A percentile compares a stretch with the other conserved stretches of the same genome.
Evolutionary conservation across 2,113 vertebrate species (phyloP).

Genomic region (Bujurquina vittata): DNA sequence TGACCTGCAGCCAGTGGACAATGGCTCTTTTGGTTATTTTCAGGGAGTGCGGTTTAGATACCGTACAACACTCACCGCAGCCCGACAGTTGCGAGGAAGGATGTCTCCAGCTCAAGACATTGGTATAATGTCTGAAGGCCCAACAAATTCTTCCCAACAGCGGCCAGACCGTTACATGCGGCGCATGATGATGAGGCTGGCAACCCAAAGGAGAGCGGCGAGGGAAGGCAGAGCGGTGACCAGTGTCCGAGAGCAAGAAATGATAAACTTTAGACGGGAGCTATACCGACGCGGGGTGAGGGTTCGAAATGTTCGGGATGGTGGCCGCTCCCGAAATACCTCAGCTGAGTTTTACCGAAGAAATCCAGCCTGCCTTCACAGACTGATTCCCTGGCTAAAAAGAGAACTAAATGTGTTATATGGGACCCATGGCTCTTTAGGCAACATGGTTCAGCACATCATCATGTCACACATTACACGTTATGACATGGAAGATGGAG

Average conservation of each 20-base stretch:
- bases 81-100: conserved; percentile 73
- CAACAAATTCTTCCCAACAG: conserved; percentile 56
- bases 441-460: conserved; percentile 92
- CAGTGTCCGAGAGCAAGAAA: conserved; percentile 87
- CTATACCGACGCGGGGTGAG: conserved; percentile 88
- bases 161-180: conserved; percentile 79
- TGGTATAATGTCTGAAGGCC: conserved; percentile 86
- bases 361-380: conserved; percentile 94
- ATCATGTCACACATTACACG: conserved; percentile 92
- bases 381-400: conserved; percentile 92
- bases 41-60: conserved; percentile 88
- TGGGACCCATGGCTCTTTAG: conserved; percentile 88
- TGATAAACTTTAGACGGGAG: conserved; percentile 90
- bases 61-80: conserved; percentile 87
- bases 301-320: conserved; percentile 87
- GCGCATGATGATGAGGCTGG: conserved; percentile 84
- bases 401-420: conserved; percentile 91
- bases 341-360: conserved; percentile 91
- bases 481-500: conserved; percentile 87
- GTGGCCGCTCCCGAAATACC: conserved; percentile 88
- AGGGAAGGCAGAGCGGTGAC: conserved; percentile 81
- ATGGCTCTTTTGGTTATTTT: conserved; percentile 84
- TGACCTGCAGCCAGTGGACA: conserved; percentile 81
- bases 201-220: conserved; percentile 80
- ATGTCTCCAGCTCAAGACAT: conserved; percentile 84